A percentile compares a stretch with the other conserved stretches of the same genome.
These are phyloP conservation scores for Lithobius niger DNA, from an alignment of 1,140 invertebrate species.

Conservation along the genomic window DNA sequence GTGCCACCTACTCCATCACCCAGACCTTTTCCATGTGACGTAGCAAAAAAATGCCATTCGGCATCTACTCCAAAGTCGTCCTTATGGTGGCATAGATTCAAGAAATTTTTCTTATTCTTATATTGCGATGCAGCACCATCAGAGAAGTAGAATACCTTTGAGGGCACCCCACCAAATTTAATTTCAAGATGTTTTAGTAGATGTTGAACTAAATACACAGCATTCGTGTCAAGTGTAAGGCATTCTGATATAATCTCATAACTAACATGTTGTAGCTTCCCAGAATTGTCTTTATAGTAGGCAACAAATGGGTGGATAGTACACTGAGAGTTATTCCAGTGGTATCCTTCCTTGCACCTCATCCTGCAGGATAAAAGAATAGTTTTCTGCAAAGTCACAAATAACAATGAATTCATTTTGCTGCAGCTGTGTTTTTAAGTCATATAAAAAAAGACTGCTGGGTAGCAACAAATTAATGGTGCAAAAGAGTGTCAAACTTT, in stretches of 20 bases:
- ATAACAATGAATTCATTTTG: slow-evolving; percentile 8
- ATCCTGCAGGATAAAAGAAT: slow-evolving; percentile 14
- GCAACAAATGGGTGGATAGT: slow-evolving; percentile 11
- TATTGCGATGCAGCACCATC: slow-evolving; percentile 15
- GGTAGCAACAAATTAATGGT: too few species aligned
- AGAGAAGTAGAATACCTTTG: slow-evolving; percentile 10
- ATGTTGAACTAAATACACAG: neutral
- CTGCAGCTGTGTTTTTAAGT: slow-evolving; percentile 6
- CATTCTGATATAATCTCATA: slow-evolving; percentile 6
- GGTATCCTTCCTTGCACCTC: slow-evolving; percentile 9
- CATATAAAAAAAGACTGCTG: too few species aligned
- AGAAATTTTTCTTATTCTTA: slow-evolving; percentile 14
- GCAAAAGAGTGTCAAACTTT: too few species aligned
- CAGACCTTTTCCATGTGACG: slow-evolving; percentile 12
- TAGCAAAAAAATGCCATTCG: slow-evolving; percentile 16
- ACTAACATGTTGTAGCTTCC: neutral
- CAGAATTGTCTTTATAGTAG: slow-evolving; percentile 7
- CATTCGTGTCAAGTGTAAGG: slow-evolving; percentile 2
- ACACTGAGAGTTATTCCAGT: slow-evolving; percentile 12
- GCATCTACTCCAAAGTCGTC: slow-evolving; percentile 3
- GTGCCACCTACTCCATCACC: slow-evolving; percentile 27
- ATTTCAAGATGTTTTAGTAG: too few species aligned
- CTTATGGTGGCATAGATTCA: slow-evolving; percentile 8
- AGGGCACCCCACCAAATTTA: too few species aligned
- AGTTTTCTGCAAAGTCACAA: slow-evolving; percentile 15